Evolutionary conservation across 1,140 invertebrate genomes (phyloP), one percentile per base, ranked within the genome.

Genomic region (Conus ventricosus): DNA sequence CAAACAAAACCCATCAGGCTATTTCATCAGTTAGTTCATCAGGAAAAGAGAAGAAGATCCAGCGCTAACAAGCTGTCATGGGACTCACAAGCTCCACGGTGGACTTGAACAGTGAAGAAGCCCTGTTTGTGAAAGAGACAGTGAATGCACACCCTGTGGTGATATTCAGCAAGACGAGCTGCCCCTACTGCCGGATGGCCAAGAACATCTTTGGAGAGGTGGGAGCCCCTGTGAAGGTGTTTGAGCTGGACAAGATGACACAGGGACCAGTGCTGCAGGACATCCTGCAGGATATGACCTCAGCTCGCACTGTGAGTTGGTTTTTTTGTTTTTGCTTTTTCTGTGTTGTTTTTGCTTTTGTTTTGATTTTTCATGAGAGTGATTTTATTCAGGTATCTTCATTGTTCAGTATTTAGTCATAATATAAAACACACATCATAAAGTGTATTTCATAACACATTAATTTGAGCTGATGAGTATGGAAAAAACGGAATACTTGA

Each of bases 161-260:
- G 0, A 97, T 99, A 91, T 99, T 99, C 94, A 98, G 98, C 4
- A 99, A 99, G 95, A 96, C 96, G 0, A 97, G 96, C 90, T 99
- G 98, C 93, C 98, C 98, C 0, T 99, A 98, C 92, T 99, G 98
- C 94, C 97, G 96, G 39, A 96, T 98, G 96, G 98, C 98, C 1
- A 97, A 97, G 94, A 93, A 96, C 90, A 96, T 97, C n/a, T 91
- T 95, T 23, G 88, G 90, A 20, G 91, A 93, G 23, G 55, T 92
- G 84, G 89, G 90, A 5, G 91, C 92, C 0, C 53, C 96, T 1
- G 67, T 97, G 80, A 96, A 96, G 23, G 96, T 97, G 0, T 96
- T 98, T 89, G 98, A 99, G 93, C 94, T 99, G 57, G 97, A 99
- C 93, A 95, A 97, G 17, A 96, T 97, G 91, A 96, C 97, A 75